phyloP scores from a whole-genome alignment of 1,140 invertebrate genomes.

The Campoletis sonorensis region DNA sequence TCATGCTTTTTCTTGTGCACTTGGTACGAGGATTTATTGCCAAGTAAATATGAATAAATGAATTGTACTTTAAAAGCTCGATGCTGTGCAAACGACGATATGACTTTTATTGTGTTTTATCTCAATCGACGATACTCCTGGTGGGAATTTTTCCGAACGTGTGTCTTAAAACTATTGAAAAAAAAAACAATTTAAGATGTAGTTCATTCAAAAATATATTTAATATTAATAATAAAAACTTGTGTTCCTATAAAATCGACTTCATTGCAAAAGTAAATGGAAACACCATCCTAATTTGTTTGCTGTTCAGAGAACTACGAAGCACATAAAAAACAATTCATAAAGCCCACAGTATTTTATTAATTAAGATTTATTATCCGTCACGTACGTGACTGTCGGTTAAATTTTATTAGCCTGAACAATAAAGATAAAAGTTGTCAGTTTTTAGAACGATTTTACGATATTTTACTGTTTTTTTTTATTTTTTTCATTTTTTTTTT shows the following conservation, averaged over 20 bases:
- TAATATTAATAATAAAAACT: too few species aligned
- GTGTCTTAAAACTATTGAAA: neutral
- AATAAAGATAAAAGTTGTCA: neutral
- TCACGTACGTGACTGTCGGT: neutral
- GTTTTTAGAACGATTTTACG: neutral
- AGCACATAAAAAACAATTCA: conserved; percentile 1
- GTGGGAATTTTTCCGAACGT: neutral
- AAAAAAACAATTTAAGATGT: too few species aligned
- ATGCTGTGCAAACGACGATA: conserved; percentile 29
- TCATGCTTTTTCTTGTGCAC: neutral
- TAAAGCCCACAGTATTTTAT: neutral
- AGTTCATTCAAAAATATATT: too few species aligned
- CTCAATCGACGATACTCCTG: neutral
- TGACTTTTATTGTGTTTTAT: conserved; percentile 20
- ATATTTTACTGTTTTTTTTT: too few species aligned
- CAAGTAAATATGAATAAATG: conserved; percentile 23
- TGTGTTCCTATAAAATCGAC: too few species aligned
- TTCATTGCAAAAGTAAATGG: too few species aligned
- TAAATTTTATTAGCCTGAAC: neutral
- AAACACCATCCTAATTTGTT: too few species aligned
- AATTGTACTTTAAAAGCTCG: conserved; percentile 3
- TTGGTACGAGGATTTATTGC: conserved; percentile 18
- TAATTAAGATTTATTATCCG: neutral
- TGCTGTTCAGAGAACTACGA: neutral
- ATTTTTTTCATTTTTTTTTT: too few species aligned